Conservation (phyloP, 1,140 invertebrate species). For the Magallana angulata region DNA sequence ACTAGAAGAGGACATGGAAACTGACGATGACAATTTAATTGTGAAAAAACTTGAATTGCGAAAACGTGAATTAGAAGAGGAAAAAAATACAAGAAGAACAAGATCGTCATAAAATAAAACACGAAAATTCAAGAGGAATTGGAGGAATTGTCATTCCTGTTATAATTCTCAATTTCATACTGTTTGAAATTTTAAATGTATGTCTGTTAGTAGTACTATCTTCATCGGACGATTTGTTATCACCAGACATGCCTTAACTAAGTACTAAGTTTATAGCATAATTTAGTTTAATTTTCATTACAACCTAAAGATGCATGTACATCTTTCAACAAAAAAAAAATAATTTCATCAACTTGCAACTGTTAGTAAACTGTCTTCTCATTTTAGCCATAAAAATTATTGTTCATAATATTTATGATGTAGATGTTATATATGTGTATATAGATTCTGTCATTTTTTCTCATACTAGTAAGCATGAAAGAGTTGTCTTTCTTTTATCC, state of each 20-base stretch:
- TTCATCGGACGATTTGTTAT: not conserved
- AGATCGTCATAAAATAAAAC: not conserved
- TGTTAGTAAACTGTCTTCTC: not conserved
- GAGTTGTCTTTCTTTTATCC: too few species aligned
- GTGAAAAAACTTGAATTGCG: not conserved
- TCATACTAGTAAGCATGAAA: not conserved
- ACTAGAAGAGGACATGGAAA: not conserved
- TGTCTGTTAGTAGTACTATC: not conserved
- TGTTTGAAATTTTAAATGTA: not conserved
- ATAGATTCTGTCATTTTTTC: not conserved
- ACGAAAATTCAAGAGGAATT: not conserved
- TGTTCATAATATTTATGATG: not conserved
- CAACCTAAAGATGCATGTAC: not conserved
- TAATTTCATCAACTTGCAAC: not conserved
- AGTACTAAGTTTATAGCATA: not conserved
- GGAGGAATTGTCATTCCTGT: not conserved
- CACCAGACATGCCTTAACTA: not conserved
- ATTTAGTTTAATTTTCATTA: not conserved
- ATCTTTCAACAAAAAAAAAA: not conserved
- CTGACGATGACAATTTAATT: not conserved
- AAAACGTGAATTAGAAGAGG: not conserved
- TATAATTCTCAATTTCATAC: not conserved
- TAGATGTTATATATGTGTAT: not conserved
- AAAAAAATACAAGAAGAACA: not conserved
- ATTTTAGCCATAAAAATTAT: not conserved